phyloP scores from a whole-genome alignment of 2,888 invertebrate species.

The Tetramorium bicarinatum region DNA sequence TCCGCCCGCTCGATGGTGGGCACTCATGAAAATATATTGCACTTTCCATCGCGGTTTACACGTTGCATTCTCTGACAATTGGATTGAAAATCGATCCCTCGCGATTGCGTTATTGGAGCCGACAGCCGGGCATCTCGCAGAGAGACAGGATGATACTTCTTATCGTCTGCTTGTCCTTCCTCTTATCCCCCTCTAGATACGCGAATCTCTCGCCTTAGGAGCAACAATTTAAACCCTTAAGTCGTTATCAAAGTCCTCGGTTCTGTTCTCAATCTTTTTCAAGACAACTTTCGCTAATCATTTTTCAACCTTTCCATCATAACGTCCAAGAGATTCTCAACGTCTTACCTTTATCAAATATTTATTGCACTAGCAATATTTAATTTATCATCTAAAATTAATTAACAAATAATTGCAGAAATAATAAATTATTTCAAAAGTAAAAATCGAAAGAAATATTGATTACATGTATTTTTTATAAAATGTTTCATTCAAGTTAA shows the following conservation, averaged over 20 bases:
- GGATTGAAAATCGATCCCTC: constrained; percentile 84
- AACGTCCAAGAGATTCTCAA: neutral
- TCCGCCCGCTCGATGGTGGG: constrained; percentile 63
- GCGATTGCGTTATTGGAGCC: constrained; percentile 77
- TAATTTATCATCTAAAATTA: neutral
- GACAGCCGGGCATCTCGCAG: constrained; percentile 60
- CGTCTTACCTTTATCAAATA: neutral
- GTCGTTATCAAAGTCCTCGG: constrained; percentile 28
- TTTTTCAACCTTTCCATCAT: constrained; percentile 9
- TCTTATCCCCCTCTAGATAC: constrained; percentile 41
- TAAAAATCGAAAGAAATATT: neutral
- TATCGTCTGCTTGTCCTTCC: constrained; percentile 53
- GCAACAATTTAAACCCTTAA: constrained; percentile 54
- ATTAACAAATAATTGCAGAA: constrained; percentile 8
- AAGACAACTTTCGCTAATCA: constrained; percentile 26
- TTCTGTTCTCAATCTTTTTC: constrained; percentile 65
- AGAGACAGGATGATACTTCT: constrained; percentile 65
- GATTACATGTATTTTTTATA: neutral
- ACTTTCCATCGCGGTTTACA: constrained; percentile 80
- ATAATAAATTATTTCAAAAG: neutral
- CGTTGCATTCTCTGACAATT: constrained; percentile 84
- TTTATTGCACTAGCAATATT: neutral
- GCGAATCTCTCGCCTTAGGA: constrained; percentile 31
- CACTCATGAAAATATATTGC: constrained; percentile 84
- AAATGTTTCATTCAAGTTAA: neutral